These are phyloP conservation scores for Montipora capricornis DNA, from an alignment of 64 coral and sea anemone genomes.

Conservation along the genomic window DNA sequence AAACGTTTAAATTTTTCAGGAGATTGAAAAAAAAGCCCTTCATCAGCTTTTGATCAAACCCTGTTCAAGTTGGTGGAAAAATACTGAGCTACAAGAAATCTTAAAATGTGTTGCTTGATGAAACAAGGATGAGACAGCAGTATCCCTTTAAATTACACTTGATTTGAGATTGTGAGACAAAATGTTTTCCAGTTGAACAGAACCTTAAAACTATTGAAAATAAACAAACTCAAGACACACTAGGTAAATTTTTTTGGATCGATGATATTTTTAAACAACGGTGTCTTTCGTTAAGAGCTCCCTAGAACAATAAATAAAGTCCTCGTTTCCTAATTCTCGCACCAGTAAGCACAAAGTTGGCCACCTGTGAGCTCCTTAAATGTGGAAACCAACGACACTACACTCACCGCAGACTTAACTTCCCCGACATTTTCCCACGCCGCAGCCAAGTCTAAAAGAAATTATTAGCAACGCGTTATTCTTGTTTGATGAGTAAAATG, in stretches of 20 bases:
- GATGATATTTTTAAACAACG: not conserved
- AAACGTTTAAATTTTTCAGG: too few relatives aligned
- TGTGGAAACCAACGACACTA: not conserved
- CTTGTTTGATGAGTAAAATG: not conserved
- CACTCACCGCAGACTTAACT: constrained; percentile 70
- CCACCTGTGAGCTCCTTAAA: not conserved
- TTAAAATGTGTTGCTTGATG: too few relatives aligned
- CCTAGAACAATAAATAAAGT: not conserved
- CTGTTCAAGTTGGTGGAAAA: too few relatives aligned
- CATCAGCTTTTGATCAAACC: too few relatives aligned
- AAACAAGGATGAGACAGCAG: too few relatives aligned
- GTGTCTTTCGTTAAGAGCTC: not conserved
- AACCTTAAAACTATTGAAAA: not conserved
- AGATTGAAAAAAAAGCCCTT: too few relatives aligned
- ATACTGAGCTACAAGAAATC: too few relatives aligned
- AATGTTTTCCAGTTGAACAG: not conserved
- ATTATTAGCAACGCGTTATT: not conserved
- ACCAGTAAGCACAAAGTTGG: not conserved
- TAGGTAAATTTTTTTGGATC: not conserved
- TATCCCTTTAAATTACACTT: too few relatives aligned
- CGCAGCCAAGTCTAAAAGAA: constrained; percentile 54
- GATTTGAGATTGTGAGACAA: not conserved
- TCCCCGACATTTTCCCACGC: constrained; percentile 79
- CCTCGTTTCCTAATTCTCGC: not conserved
- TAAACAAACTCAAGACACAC: not conserved